Evolutionary conservation across 1,140 invertebrate species (phyloP).

Genomic region (Drosophila truncata): DNA sequence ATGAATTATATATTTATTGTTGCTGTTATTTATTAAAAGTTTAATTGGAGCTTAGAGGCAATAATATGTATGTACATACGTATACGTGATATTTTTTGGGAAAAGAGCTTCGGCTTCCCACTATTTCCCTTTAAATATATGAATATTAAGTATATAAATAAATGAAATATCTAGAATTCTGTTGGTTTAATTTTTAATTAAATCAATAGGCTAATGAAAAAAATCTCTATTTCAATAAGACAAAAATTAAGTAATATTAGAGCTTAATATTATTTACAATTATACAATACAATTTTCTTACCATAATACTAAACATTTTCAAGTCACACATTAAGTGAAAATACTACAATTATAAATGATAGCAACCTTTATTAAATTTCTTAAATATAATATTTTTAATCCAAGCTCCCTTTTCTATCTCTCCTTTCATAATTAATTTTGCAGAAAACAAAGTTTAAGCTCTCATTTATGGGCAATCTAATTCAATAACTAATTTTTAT

Average conservation of each 20-base stretch:
- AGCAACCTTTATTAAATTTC: not conserved
- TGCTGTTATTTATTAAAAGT: not conserved
- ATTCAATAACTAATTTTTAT: slow-evolving; percentile 11
- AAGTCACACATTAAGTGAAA: not conserved
- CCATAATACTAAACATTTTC: not conserved
- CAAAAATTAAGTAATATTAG: too few relatives aligned
- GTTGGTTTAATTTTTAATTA: too few relatives aligned
- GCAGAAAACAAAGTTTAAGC: not conserved
- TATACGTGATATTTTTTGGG: not conserved
- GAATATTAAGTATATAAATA: too few relatives aligned
- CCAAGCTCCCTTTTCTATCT: not conserved
- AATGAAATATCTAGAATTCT: too few relatives aligned
- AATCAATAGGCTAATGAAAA: too few relatives aligned
- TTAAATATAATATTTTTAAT: not conserved
- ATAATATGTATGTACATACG: not conserved
- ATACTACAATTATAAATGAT: not conserved
- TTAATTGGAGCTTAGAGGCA: not conserved
- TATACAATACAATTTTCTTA: too few relatives aligned
- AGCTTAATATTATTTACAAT: too few relatives aligned
- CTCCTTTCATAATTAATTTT: not conserved
- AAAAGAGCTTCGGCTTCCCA: too few relatives aligned
- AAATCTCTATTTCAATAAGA: too few relatives aligned
- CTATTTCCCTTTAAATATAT: not conserved
- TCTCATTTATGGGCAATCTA: not conserved
- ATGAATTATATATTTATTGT: not conserved